phyloP scores from a whole-genome alignment of 2,888 invertebrate species.

The Cryptocheilus praepositus region DNA sequence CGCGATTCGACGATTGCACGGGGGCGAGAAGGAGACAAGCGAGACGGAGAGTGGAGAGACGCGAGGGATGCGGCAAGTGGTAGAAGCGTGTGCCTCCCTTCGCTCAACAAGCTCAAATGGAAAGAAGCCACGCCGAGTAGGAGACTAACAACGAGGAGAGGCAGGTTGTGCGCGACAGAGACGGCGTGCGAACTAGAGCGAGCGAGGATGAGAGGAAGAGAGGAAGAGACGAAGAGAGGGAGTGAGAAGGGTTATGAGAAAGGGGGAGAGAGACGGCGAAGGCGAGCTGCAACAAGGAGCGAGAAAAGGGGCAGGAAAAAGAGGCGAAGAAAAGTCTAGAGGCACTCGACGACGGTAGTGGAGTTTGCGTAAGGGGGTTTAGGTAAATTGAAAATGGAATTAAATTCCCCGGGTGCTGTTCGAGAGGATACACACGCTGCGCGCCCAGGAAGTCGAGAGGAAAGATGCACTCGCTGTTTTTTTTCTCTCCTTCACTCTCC shows the following conservation, averaged over 20 bases:
- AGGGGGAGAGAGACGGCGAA: conserved; percentile 8
- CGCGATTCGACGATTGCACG: conserved; percentile 7
- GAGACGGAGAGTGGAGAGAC: neutral
- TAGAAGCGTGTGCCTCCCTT: neutral
- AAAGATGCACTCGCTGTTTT: conserved; percentile 44
- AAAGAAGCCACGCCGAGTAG: neutral
- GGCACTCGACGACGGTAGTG: conserved; percentile 48
- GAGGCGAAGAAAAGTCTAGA: conserved; percentile 32
- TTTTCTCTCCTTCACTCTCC: conserved; percentile 2
- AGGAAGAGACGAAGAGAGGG: no score
- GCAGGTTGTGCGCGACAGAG: neutral
- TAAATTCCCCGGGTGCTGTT: conserved; percentile 60
- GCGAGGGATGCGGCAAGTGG: neutral
- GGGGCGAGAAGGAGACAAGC: neutral
- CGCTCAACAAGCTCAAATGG: neutral
- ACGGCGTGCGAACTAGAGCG: no score
- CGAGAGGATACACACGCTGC: conserved; percentile 50
- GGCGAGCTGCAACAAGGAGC: conserved; percentile 4
- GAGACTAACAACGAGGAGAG: conserved; percentile 16
- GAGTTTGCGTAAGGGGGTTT: conserved; percentile 62
- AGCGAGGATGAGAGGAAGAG: neutral
- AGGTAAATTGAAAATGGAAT: conserved; percentile 69
- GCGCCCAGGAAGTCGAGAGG: conserved; percentile 43
- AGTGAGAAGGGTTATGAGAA: conserved; percentile 12
- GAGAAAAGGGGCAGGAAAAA: conserved; percentile 17